phyloP scores from a whole-genome alignment of 1,140 invertebrate genomes.

The Matsumurasca onukii region DNA sequence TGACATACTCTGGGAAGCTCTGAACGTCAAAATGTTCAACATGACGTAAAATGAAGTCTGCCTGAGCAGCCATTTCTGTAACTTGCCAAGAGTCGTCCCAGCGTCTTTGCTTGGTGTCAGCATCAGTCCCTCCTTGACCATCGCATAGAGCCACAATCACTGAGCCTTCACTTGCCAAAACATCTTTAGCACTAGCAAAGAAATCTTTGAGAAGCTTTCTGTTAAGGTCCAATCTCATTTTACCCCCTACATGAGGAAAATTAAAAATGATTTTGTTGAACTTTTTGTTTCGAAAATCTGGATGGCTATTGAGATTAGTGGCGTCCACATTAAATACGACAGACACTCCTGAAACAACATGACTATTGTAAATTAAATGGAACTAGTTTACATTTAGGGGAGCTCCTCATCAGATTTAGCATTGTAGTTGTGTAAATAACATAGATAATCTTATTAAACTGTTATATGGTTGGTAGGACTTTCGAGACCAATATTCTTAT shows the following conservation, averaged over 20 bases:
- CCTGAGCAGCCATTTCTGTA: conserved; percentile 57
- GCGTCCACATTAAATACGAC: conserved; percentile 56
- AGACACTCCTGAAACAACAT: conserved; percentile 50
- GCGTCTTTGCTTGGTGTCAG: conserved; percentile 52
- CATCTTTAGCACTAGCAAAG: conserved; percentile 51
- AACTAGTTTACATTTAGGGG: conserved; percentile 8
- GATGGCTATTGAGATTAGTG: conserved; percentile 47
- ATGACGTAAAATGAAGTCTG: conserved; percentile 52
- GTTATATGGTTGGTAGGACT: neutral
- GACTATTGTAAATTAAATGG: neutral
- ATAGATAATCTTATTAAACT: neutral
- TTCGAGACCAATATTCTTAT: neutral
- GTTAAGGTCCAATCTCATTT: conserved; percentile 63
- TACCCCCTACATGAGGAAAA: conserved; percentile 64
- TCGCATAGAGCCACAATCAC: conserved; percentile 58
- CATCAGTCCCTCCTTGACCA: conserved; percentile 62
- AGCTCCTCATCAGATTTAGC: neutral
- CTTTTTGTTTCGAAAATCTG: conserved; percentile 41
- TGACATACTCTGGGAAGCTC: conserved; percentile 48
- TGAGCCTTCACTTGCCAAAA: conserved; percentile 48
- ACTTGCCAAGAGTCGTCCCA: conserved; percentile 66
- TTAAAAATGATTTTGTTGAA: conserved; percentile 62
- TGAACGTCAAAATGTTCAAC: conserved; percentile 50
- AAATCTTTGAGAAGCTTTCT: conserved; percentile 56
- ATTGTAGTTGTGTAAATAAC: neutral